These are phyloP conservation scores for Dipodomys ordii DNA, from an alignment of 2,113 vertebrate genomes.

Conservation along the genomic window DNA sequence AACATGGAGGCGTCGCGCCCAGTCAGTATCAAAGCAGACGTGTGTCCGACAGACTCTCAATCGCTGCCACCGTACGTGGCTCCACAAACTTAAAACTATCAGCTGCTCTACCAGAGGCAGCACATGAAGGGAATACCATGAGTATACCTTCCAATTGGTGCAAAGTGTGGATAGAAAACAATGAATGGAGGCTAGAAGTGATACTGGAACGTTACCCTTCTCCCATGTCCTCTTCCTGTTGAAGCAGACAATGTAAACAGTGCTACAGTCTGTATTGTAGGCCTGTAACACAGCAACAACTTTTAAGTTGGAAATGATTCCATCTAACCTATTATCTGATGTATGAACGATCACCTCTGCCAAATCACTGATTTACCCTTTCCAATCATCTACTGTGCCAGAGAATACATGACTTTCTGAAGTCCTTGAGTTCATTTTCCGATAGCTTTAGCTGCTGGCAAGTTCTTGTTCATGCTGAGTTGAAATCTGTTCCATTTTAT, in stretches of 20 bases:
- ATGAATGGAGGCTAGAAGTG: not conserved
- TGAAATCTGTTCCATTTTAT: not conserved
- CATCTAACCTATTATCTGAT: not conserved
- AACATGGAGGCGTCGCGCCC: not conserved
- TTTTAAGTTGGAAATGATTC: not conserved
- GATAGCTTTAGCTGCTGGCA: not conserved
- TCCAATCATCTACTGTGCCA: not conserved
- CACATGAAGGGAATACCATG: not conserved
- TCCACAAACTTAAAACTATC: not conserved
- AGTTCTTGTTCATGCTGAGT: not conserved
- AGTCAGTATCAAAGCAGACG: not conserved
- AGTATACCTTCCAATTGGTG: not conserved
- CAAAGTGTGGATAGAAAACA: not conserved
- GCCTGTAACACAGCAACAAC: not conserved
- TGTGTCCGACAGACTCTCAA: not conserved
- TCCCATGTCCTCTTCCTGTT: not conserved
- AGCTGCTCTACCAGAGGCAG: not conserved
- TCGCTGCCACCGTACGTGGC: not conserved
- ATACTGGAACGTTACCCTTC: not conserved
- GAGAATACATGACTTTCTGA: not conserved
- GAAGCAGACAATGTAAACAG: not conserved
- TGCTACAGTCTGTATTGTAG: not conserved
- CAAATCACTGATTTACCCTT: not conserved
- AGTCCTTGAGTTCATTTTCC: not conserved
- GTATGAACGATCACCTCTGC: not conserved